Evolutionary conservation across 2,113 vertebrate genomes (phyloP).

Genomic region (Choloepus hoffmanni): DNA sequence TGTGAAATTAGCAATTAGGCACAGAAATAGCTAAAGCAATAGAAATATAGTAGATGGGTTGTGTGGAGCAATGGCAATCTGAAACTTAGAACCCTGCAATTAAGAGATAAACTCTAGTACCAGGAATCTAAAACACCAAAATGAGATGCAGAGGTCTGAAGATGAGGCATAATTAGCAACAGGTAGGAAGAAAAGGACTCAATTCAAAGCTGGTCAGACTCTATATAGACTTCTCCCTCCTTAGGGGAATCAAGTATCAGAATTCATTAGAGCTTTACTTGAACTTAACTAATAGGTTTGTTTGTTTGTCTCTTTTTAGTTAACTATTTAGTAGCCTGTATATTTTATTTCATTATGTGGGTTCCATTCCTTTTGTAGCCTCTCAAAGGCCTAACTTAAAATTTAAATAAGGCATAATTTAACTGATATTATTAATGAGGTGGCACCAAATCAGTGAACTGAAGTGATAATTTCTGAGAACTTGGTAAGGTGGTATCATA

Average conservation of each 20-base stretch:
- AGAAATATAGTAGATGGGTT: constrained; percentile 24
- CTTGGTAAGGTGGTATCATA: neutral
- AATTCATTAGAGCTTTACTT: neutral
- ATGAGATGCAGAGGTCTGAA: neutral
- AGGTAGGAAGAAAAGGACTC: neutral
- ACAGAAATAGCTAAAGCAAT: constrained; percentile 32
- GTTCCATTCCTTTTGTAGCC: neutral
- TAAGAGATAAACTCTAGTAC: neutral
- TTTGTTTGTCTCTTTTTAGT: neutral
- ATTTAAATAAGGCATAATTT: neutral
- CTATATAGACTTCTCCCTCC: neutral
- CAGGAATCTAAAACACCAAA: neutral
- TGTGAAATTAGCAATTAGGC: constrained; percentile 65
- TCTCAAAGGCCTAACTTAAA: neutral
- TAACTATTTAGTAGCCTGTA: neutral
- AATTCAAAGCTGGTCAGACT: neutral
- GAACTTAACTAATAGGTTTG: constrained; percentile 21
- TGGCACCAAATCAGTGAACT: neutral
- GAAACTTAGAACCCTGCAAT: constrained; percentile 28
- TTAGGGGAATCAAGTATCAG: neutral
- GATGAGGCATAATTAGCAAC: neutral
- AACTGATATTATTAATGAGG: neutral
- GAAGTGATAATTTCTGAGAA: neutral
- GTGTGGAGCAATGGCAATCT: neutral
- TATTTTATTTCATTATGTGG: constrained; percentile 7